Conservation (phyloP, 2,888 invertebrate genomes). For the Minunthozetes semirufus region DNA sequence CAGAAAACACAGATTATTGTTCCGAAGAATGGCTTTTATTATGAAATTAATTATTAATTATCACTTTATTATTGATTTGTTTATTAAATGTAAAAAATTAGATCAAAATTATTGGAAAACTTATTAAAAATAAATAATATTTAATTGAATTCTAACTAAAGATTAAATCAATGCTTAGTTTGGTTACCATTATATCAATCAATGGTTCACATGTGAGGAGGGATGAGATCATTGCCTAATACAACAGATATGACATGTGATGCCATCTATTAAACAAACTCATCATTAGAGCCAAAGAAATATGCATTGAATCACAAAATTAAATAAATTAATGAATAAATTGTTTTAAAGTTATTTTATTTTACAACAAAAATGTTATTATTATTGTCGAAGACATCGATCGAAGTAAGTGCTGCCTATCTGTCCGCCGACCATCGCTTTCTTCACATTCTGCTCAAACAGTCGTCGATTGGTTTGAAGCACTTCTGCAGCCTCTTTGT, state of each 20-base stretch:
- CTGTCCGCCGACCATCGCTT: constrained; percentile 89
- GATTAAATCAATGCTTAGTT: background rate
- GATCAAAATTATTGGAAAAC: background rate
- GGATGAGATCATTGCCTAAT: background rate
- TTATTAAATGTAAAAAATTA: background rate
- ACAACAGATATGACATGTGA: too few species aligned
- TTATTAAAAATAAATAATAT: background rate
- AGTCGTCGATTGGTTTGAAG: constrained; percentile 84
- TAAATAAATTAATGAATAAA: too few species aligned
- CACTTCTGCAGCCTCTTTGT: constrained; percentile 97
- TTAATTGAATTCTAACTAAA: background rate
- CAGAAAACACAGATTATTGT: too few species aligned
- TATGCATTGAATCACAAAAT: too few species aligned
- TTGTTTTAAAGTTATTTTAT: too few species aligned
- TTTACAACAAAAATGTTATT: constrained; percentile 46
- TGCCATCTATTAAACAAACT: too few species aligned
- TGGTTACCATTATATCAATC: constrained; percentile 6
- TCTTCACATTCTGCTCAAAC: constrained; percentile 83
- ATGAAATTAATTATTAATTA: too few species aligned
- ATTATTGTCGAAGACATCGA: constrained; percentile 63
- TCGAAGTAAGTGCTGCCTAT: constrained; percentile 91
- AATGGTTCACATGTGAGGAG: constrained; percentile 6
- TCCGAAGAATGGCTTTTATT: too few species aligned
- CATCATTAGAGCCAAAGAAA: too few species aligned
- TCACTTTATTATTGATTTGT: too few species aligned